phyloP scores from a whole-genome alignment of 2,113 vertebrate genomes.

The Etia nguti region DNA sequence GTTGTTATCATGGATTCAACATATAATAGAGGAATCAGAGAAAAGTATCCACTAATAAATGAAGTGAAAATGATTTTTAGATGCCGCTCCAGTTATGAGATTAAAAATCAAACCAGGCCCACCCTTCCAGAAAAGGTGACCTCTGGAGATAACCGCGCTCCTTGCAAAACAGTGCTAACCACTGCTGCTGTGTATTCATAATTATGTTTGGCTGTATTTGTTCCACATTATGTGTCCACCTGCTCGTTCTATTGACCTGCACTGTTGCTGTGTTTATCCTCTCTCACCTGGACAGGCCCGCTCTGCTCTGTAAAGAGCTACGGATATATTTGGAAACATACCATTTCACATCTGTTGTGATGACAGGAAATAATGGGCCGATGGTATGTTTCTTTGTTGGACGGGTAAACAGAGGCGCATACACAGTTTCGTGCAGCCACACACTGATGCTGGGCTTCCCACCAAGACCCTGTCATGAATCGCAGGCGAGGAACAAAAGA shows the following conservation, averaged over 20 bases:
- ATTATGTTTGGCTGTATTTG: background rate
- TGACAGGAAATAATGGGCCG: background rate
- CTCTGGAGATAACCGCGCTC: background rate
- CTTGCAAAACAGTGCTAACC: background rate
- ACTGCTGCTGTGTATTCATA: background rate
- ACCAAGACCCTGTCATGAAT: slow-evolving; percentile 23
- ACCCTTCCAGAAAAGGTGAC: background rate
- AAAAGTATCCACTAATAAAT: background rate
- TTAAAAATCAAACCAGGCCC: background rate
- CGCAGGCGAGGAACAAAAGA: slow-evolving; percentile 27
- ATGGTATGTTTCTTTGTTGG: background rate
- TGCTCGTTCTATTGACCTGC: background rate
- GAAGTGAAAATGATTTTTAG: background rate
- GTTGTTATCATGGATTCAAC: background rate
- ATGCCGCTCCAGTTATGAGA: background rate
- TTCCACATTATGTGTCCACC: background rate
- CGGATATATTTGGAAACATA: background rate
- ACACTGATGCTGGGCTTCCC: background rate
- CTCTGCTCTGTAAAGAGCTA: background rate
- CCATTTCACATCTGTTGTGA: background rate
- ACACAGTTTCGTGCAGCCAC: background rate
- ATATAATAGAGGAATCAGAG: background rate
- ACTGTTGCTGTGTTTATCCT: background rate
- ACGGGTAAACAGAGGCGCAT: background rate
- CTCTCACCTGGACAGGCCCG: background rate